Percentiles rank a stretch among this genome's conserved stretches.
phyloP scores from a whole-genome alignment of 2,888 invertebrate genomes.

The Cinara cedri region DNA sequence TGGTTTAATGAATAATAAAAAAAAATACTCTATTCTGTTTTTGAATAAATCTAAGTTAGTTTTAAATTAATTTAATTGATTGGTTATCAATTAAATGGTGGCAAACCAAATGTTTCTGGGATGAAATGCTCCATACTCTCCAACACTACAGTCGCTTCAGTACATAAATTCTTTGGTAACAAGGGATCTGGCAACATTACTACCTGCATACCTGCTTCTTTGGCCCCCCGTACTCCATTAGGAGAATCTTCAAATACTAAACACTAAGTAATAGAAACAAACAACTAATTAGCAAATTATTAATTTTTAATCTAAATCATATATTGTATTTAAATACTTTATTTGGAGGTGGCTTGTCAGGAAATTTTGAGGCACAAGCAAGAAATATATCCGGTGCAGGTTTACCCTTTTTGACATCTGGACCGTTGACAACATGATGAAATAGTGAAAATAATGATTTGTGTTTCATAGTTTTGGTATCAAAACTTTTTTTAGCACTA shows the following conservation, averaged over 20 bases:
- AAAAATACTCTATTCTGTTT: too few relatives aligned
- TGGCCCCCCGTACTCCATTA: conserved; percentile 82
- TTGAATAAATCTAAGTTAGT: too few relatives aligned
- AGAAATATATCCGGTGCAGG: conserved; percentile 88
- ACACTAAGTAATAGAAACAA: conserved; percentile 62
- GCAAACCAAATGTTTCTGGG: conserved; percentile 85
- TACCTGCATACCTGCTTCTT: conserved; percentile 84
- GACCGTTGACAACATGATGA: conserved; percentile 79
- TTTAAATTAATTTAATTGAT: too few relatives aligned
- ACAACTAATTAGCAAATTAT: background rate
- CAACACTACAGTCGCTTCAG: conserved; percentile 73
- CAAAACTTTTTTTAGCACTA: conserved; percentile 75
- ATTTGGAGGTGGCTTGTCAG: conserved; percentile 70
- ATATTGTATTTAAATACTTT: conserved; percentile 63
- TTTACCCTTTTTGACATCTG: conserved; percentile 84
- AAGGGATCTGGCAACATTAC: conserved; percentile 79
- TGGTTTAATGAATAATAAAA: too few relatives aligned
- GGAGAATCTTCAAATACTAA: conserved; percentile 88
- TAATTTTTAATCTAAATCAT: background rate
- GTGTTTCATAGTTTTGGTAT: conserved; percentile 72
- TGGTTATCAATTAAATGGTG: conserved; percentile 66
- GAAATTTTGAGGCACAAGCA: conserved; percentile 76
- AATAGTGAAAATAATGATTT: conserved; percentile 74
- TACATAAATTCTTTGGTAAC: conserved; percentile 65
- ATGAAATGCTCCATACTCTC: conserved; percentile 77